phyloP scores from a whole-genome alignment of 2,797 vertebrate species.

The Avahi laniger region DNA sequence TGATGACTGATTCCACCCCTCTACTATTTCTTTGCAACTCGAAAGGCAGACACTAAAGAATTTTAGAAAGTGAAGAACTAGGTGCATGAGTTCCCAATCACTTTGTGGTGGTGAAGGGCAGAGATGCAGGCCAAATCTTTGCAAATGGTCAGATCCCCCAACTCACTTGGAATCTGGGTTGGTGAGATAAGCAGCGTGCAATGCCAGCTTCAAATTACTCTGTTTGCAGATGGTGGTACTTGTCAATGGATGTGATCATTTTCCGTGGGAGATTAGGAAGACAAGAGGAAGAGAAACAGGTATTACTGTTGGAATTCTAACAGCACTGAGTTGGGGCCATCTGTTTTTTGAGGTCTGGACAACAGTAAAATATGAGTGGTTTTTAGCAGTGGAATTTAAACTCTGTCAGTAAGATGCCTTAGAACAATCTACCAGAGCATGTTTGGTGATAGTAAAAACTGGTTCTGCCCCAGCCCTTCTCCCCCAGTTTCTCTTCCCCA shows the following conservation, averaged over 20 bases:
- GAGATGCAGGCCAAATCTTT: not conserved
- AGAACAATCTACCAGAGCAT: not conserved
- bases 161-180: not conserved
- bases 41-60: not conserved
- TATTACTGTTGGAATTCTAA: not conserved
- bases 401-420: not conserved
- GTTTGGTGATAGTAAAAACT: not conserved
- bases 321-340: not conserved
- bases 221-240: not conserved
- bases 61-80: conserved; percentile 13
- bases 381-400: conserved; percentile 33
- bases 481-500: not conserved
- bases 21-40: not conserved
- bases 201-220: not conserved
- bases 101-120: not conserved
- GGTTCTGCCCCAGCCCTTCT: not conserved
- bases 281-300: not conserved
- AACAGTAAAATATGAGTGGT: not conserved
- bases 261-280: not conserved
- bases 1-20: not conserved
- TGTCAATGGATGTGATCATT: not conserved
- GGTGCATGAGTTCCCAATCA: not conserved
- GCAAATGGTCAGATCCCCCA: not conserved
- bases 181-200: not conserved
- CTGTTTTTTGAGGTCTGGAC: not conserved